Conservation (phyloP, 2,797 vertebrate genomes). For the Tokudaia muenninki region DNA sequence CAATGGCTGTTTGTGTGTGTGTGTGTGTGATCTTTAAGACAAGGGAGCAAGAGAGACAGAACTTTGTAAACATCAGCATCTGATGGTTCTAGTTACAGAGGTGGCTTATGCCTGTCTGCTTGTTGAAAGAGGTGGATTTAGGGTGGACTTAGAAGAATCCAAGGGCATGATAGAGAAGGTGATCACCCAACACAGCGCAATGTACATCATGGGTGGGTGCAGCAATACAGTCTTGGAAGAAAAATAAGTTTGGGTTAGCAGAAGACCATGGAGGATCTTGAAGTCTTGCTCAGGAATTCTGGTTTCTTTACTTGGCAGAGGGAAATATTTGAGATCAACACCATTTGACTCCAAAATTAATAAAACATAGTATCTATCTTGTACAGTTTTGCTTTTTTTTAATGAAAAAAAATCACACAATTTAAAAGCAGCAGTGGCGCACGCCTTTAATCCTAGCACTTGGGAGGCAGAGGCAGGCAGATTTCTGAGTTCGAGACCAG, state of each 20-base stretch:
- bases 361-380: conserved; percentile 29
- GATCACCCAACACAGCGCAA: neutral
- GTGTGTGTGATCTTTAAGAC: neutral
- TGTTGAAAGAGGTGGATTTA: conserved; percentile 1
- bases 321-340: conserved; percentile 43
- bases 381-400: neutral
- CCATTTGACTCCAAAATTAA: conserved; percentile 4
- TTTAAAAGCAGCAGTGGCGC: neutral
- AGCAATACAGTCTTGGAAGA: neutral
- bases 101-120: conserved; percentile 48
- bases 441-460: too few relatives aligned
- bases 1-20: neutral
- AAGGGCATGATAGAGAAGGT: neutral
- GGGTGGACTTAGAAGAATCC: neutral
- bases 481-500: too few relatives aligned
- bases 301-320: neutral
- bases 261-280: neutral
- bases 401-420: conserved; percentile 24
- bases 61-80: neutral
- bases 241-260: neutral
- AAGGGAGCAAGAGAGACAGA: neutral
- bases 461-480: too few relatives aligned
- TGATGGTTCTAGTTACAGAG: neutral
- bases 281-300: neutral
- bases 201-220: neutral